Conservation (phyloP, 2,797 vertebrate genomes). For the Oreonectes daqikongensis region DNA sequence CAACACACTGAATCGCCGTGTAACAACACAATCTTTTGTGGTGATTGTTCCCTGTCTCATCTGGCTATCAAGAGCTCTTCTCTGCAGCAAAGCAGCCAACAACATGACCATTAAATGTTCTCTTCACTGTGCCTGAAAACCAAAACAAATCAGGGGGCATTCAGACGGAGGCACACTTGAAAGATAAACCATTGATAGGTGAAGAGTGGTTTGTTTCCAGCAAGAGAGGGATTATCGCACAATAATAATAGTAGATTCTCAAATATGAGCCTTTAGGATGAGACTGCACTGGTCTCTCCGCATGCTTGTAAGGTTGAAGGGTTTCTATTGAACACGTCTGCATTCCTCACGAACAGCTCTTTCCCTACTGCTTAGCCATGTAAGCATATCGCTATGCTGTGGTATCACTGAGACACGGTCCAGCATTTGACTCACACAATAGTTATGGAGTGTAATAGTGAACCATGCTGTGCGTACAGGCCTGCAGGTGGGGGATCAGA, state of each 20-base stretch:
- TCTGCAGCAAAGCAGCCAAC: conserved; percentile 12
- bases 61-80: conserved; percentile 30
- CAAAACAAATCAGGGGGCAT: conserved; percentile 40
- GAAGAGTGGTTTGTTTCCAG: conserved; percentile 5
- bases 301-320: conserved; percentile 34
- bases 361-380: background rate
- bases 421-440: background rate
- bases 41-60: conserved; percentile 30
- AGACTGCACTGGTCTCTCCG: background rate
- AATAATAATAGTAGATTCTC: conserved; percentile 21
- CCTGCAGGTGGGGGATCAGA: conserved; percentile 43
- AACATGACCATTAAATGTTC: conserved; percentile 34
- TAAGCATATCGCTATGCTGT: background rate
- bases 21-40: conserved; percentile 40
- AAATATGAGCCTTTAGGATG: conserved; percentile 9
- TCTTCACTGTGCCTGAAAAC: conserved; percentile 13
- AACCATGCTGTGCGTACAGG: background rate
- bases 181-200: conserved; percentile 24
- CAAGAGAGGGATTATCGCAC: conserved; percentile 30
- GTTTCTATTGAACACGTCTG: conserved; percentile 24
- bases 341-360: conserved; percentile 25
- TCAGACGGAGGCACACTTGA: conserved; percentile 34
- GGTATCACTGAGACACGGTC: background rate
- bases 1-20: background rate
- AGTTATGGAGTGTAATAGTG: no score